Evolutionary conservation across 1,140 invertebrate genomes (phyloP).

Genomic region (Ladona fulva): DNA sequence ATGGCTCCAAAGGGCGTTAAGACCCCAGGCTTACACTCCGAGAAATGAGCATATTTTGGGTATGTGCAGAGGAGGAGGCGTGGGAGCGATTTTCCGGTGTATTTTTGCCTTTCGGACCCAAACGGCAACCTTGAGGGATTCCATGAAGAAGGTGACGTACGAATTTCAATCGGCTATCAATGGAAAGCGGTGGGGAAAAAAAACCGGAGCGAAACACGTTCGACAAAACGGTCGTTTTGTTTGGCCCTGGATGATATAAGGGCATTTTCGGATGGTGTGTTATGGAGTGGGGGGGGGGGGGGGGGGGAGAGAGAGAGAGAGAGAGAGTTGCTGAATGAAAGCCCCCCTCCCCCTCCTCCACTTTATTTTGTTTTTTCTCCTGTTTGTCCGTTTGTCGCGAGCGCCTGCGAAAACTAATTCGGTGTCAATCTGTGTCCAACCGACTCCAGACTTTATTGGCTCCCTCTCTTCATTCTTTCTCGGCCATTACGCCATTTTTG

Average conservation of each 20-base stretch:
- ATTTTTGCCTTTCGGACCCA: no score
- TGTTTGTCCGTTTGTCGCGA: background rate
- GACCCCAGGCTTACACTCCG: no score
- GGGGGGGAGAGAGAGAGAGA: background rate
- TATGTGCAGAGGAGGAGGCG: no score
- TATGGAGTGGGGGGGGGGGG: background rate
- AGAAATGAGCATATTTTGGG: no score
- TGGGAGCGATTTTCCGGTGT: no score
- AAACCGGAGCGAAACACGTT: background rate
- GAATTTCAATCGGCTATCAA: no score
- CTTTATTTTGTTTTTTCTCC: background rate
- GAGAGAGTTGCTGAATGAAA: background rate
- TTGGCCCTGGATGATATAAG: background rate
- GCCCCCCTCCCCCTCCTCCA: background rate
- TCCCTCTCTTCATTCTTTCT: background rate
- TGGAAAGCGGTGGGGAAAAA: background rate
- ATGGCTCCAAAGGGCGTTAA: no score
- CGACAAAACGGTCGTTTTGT: slow-evolving; percentile 4
- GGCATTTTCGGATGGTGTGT: background rate
- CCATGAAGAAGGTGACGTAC: no score
- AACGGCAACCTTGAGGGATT: no score
- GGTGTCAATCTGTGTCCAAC: background rate
- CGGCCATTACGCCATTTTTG: no score
- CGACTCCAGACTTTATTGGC: background rate
- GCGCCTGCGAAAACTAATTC: background rate